Conservation (phyloP, 2,888 invertebrate genomes). For the Trichogramma evanescens region DNA sequence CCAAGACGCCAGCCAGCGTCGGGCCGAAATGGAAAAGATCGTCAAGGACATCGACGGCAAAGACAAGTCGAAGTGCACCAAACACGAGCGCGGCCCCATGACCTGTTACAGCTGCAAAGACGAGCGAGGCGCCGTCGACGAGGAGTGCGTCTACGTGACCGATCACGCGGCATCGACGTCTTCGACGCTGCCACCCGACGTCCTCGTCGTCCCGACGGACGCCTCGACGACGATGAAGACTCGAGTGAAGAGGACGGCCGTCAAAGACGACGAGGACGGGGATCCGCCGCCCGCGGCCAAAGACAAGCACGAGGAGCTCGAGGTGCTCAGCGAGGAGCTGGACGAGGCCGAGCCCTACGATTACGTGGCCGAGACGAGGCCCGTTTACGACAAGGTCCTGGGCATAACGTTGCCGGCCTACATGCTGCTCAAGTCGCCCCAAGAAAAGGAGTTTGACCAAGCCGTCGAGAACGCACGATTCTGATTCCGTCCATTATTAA, state of each 20-base stretch:
- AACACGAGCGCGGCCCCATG: constrained; percentile 66
- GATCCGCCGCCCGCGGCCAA: constrained; percentile 31
- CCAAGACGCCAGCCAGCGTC: constrained; percentile 38
- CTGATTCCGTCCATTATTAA: too few species aligned
- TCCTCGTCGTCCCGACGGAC: constrained; percentile 25
- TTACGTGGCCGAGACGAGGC: constrained; percentile 60
- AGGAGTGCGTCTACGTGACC: constrained; percentile 73
- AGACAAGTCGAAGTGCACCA: constrained; percentile 66
- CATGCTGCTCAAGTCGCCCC: constrained; percentile 62
- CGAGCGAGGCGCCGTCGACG: constrained; percentile 62
- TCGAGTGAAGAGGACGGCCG: background rate
- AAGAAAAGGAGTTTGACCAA: constrained; percentile 62
- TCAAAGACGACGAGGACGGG: constrained; percentile 17
- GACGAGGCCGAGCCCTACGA: constrained; percentile 34
- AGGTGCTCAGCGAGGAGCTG: constrained; percentile 21
- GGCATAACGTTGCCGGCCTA: constrained; percentile 62
- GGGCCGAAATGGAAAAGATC: constrained; percentile 64
- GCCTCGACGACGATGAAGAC: constrained; percentile 29
- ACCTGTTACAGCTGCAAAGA: constrained; percentile 70
- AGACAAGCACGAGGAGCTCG: constrained; percentile 29
- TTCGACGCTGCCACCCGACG: constrained; percentile 25
- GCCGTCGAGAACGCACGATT: constrained; percentile 30
- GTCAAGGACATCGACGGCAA: constrained; percentile 67
- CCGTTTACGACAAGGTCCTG: constrained; percentile 58
- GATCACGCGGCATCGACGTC: constrained; percentile 46